phyloP scores from a whole-genome alignment of 2,797 vertebrate genomes.

The Sphenodon punctatus region DNA sequence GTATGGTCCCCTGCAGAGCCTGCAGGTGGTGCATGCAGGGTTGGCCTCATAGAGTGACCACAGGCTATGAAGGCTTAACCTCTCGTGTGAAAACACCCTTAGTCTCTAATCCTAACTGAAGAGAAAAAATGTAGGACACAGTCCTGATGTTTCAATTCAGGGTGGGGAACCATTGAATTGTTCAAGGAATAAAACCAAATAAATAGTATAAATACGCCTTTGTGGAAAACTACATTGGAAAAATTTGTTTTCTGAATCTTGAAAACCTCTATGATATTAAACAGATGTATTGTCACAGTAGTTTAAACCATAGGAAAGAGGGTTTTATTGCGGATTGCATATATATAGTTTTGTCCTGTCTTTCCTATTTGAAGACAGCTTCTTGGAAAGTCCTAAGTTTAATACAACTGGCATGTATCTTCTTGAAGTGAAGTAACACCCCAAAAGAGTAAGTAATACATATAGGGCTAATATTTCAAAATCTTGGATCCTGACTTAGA shows the following conservation, averaged over 20 bases:
- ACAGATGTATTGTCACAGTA: background rate
- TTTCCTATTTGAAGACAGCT: background rate
- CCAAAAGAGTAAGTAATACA: background rate
- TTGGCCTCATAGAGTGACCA: no score
- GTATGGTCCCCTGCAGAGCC: no score
- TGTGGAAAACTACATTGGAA: background rate
- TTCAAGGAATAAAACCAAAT: background rate
- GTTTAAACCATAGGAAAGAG: background rate
- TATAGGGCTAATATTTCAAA: background rate
- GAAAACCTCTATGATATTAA: slow-evolving; percentile 1
- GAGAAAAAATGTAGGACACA: background rate
- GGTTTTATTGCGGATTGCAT: background rate
- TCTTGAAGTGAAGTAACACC: background rate
- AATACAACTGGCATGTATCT: background rate
- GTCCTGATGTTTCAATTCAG: background rate
- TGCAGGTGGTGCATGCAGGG: no score
- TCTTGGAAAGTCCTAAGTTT: background rate
- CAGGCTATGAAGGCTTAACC: no score
- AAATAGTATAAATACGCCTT: background rate
- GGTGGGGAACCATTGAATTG: no score
- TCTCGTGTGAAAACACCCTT: no score
- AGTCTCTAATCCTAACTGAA: background rate
- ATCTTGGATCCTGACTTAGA: background rate
- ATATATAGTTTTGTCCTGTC: background rate
- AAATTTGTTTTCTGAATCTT: background rate